A percentile compares a stretch with the other conserved stretches of the same genome.
Evolutionary conservation across 2,113 vertebrate genomes (phyloP).

Genomic region (Pterophyllum scalare): DNA sequence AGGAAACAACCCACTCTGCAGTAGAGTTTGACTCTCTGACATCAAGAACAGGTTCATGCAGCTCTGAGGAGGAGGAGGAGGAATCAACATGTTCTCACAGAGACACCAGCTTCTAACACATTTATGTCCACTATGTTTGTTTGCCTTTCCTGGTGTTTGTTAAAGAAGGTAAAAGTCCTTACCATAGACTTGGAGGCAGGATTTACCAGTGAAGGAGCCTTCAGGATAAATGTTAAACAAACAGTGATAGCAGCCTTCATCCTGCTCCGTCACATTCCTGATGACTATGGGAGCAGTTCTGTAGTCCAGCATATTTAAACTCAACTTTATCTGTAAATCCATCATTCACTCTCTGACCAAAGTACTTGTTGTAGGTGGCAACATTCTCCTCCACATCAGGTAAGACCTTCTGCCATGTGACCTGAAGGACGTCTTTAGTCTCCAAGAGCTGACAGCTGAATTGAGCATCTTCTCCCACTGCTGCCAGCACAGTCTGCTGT

Average conservation of each 20-base stretch:
- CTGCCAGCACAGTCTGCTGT: neutral
- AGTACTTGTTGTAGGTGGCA: accelerated
- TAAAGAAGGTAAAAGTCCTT: neutral
- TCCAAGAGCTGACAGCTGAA: slow-evolving; percentile 37
- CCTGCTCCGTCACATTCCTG: neutral
- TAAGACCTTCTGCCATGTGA: slow-evolving; percentile 54
- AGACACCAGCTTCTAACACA: neutral
- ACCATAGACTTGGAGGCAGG: no score
- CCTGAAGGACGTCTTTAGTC: neutral
- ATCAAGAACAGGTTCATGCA: no score
- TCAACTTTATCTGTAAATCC: neutral
- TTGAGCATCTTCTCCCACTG: neutral
- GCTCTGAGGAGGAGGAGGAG: neutral
- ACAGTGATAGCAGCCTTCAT: slow-evolving; percentile 55
- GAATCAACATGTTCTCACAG: accelerated
- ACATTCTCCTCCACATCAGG: neutral
- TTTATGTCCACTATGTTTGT: neutral
- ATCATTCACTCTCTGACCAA: neutral
- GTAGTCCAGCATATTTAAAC: neutral
- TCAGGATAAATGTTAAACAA: slow-evolving; percentile 48
- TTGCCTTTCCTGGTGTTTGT: accelerated
- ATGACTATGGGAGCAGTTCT: slow-evolving; percentile 43
- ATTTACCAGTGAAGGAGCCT: no score
- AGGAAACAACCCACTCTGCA: no score
- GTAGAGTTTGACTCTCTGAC: no score